These are phyloP conservation scores for Lophotis ruficrista DNA, from an alignment of 2,113 vertebrate species.

Conservation along the genomic window DNA sequence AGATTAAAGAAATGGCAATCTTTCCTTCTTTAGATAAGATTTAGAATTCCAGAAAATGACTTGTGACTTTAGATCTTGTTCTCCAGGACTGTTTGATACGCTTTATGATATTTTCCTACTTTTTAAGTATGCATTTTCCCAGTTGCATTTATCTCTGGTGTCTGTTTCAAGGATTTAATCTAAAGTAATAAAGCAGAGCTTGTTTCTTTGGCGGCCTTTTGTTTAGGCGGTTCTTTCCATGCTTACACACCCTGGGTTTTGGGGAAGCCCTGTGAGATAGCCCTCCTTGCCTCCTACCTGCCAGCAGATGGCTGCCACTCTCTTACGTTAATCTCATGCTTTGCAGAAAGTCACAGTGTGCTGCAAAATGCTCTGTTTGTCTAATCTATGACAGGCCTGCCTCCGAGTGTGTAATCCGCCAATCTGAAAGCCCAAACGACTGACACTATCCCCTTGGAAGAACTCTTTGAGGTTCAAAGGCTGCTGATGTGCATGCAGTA, in stretches of 20 bases:
- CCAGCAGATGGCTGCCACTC: slow-evolving; percentile 42
- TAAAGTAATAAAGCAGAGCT: rapidly evolving
- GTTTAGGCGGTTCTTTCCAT: not conserved
- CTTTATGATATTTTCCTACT: not conserved
- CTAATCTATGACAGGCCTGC: rapidly evolving
- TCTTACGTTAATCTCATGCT: not conserved
- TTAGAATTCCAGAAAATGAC: slow-evolving; percentile 13
- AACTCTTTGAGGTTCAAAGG: rapidly evolving
- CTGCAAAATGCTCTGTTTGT: not conserved
- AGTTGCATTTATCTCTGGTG: not conserved
- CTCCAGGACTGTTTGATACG: not conserved
- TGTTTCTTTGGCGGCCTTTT: not conserved
- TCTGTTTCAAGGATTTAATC: not conserved
- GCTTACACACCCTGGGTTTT: rapidly evolving
- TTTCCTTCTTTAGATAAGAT: slow-evolving; percentile 35
- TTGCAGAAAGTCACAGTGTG: not conserved
- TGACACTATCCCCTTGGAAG: rapidly evolving
- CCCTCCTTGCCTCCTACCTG: not conserved
- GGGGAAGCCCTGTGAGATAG: not conserved
- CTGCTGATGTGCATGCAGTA: rapidly evolving
- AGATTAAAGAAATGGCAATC: slow-evolving; percentile 66
- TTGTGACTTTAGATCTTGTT: not conserved
- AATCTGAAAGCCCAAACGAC: not conserved
- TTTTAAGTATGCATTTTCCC: not conserved
- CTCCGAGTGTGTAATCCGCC: rapidly evolving